Conservation (phyloP, 30 jellyfish, hydroid and myxozoan species). For the Nemopilema nomurai region DNA sequence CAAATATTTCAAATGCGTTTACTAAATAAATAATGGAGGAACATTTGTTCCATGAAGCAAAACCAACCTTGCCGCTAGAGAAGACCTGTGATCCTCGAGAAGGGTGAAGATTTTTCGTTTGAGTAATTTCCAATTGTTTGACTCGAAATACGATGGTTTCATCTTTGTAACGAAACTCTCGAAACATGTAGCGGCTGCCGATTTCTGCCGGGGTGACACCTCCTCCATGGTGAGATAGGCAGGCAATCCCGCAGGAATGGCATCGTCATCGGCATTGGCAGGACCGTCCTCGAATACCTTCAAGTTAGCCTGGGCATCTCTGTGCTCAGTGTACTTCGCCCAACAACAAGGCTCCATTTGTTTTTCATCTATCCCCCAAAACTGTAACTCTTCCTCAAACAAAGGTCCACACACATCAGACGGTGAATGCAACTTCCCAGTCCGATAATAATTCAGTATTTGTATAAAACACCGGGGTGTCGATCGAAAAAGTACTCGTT, state of each 20-base stretch:
- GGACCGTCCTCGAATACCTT: constrained; percentile 79
- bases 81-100: constrained; percentile 78
- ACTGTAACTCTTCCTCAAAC: constrained; percentile 90
- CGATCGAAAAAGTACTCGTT: constrained; percentile 93
- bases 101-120: constrained; percentile 60
- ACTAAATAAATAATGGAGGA: too few relatives aligned
- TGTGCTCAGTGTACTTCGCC: constrained; percentile 94
- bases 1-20: too few relatives aligned
- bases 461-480: constrained; percentile 86
- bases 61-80: constrained; percentile 44
- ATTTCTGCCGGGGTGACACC: constrained; percentile 49
- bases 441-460: constrained; percentile 85
- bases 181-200: constrained; percentile 40
- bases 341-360: constrained; percentile 98
- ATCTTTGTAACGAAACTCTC: constrained; percentile 36
- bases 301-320: constrained; percentile 95
- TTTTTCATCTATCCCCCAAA: constrained; percentile 96
- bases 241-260: constrained; percentile 37
- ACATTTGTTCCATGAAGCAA: too few relatives aligned
- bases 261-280: constrained; percentile 46
- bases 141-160: constrained; percentile 62
- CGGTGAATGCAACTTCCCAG: constrained; percentile 93
- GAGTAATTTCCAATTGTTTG: constrained; percentile 48
- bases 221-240: constrained; percentile 53
- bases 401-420: constrained; percentile 93